Percentiles rank a stretch among this genome's conserved stretches.
phyloP scores from a whole-genome alignment of 2,888 invertebrate genomes.

The Calephelis perditalis region DNA sequence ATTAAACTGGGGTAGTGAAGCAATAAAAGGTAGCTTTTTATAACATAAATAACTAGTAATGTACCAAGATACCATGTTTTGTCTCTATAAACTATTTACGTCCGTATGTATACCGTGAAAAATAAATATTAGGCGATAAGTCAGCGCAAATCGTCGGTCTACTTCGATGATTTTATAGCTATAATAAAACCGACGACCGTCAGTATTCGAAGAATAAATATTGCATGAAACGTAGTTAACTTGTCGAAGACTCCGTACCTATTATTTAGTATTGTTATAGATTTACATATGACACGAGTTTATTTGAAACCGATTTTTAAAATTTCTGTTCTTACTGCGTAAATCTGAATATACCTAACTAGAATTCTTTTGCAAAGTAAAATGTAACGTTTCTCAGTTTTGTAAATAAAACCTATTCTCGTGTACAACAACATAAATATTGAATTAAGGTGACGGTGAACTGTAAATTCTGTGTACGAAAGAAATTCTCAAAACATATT shows the following conservation, averaged over 20 bases:
- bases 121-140: constrained; percentile 72
- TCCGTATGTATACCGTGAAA: constrained; percentile 61
- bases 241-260: constrained; percentile 52
- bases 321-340: no score
- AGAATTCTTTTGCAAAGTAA: no score
- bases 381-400: no score
- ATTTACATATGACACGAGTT: no score
- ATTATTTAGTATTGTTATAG: constrained; percentile 24
- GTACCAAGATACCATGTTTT: constrained; percentile 30
- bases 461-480: no score
- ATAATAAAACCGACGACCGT: constrained; percentile 74
- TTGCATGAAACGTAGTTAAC: constrained; percentile 52
- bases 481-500: no score
- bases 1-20: constrained; percentile 45
- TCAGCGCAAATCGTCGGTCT: constrained; percentile 66
- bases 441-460: no score
- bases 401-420: no score
- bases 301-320: no score
- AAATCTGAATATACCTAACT: no score
- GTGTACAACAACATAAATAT: no score
- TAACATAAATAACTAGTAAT: constrained; percentile 33
- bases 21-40: constrained; percentile 41
- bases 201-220: constrained; percentile 63
- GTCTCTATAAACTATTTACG: constrained; percentile 53
- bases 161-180: constrained; percentile 63